Evolutionary conservation across 2,888 invertebrate genomes (phyloP).

Genomic region (Luffia ferchaultella): DNA sequence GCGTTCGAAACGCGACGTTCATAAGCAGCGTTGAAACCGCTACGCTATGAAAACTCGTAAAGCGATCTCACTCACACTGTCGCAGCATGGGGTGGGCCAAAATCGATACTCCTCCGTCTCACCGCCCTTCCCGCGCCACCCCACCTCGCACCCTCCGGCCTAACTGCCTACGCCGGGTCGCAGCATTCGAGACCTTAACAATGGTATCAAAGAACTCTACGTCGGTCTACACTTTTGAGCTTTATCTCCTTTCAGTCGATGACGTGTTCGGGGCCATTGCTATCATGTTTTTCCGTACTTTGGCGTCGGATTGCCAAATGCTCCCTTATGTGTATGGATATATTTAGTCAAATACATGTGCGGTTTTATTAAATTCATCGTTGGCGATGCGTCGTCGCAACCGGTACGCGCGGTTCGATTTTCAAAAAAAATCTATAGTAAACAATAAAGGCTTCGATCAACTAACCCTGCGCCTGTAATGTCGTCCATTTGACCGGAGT

Average conservation of each 20-base stretch:
- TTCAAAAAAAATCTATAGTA: background rate
- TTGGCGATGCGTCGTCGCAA: background rate
- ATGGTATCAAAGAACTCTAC: background rate
- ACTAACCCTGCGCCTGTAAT: background rate
- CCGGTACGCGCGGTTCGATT: background rate
- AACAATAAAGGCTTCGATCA: background rate
- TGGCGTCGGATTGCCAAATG: conserved; percentile 10
- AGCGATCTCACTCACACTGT: conserved; percentile 60
- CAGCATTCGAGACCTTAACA: conserved; percentile 51
- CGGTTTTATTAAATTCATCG: background rate
- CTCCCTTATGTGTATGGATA: background rate
- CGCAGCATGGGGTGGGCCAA: conserved; percentile 59
- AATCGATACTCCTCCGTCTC: conserved; percentile 63
- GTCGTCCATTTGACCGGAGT: conserved; percentile 6
- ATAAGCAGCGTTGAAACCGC: conserved; percentile 25
- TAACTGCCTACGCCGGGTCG: conserved; percentile 48
- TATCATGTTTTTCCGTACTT: conserved; percentile 30
- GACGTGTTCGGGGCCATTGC: conserved; percentile 20
- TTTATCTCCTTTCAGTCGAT: conserved; percentile 7
- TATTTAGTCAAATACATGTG: background rate
- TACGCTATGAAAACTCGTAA: conserved; percentile 38
- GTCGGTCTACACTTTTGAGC: background rate
- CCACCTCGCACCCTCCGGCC: conserved; percentile 34
- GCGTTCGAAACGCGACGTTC: background rate
- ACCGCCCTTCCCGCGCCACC: conserved; percentile 38